Percentiles rank a stretch among this genome's conserved stretches.
Evolutionary conservation across 1,140 invertebrate genomes (phyloP).

Genomic region (Zaprionus camerounensis): DNA sequence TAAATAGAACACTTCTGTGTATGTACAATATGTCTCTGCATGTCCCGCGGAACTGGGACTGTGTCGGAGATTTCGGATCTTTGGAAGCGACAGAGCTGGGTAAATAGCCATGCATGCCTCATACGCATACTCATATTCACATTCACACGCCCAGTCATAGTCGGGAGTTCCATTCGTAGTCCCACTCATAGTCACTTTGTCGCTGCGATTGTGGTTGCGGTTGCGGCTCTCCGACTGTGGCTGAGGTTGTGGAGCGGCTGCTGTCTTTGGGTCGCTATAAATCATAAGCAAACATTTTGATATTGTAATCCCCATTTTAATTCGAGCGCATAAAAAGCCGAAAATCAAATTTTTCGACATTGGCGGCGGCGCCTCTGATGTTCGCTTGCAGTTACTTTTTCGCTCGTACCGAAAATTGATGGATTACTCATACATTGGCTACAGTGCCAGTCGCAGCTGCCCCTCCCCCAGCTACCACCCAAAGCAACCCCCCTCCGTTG

Average conservation of each 20-base stretch:
- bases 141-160: not conserved
- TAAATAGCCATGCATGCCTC: conserved; percentile 40
- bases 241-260: conserved; percentile 31
- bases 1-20: conserved; percentile 52
- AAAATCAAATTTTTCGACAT: conserved; percentile 84
- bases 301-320: conserved; percentile 84
- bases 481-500: not conserved
- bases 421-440: conserved; percentile 70
- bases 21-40: conserved; percentile 19
- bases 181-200: conserved; percentile 9
- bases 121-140: conserved; percentile 2
- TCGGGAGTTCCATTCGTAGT: conserved; percentile 19
- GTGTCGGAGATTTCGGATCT: conserved; percentile 26
- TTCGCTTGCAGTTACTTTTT: conserved; percentile 64
- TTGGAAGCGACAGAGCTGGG: conserved; percentile 25
- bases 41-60: not conserved
- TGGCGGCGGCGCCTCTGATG: conserved; percentile 78
- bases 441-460: conserved; percentile 10
- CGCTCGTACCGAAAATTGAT: conserved; percentile 73
- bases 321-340: conserved; percentile 83
- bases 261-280: conserved; percentile 75
- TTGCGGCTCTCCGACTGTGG: not conserved
- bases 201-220: conserved; percentile 6
- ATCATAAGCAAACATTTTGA: conserved; percentile 84
- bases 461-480: not conserved